phyloP scores from a whole-genome alignment of 92 coral and sea anemone species.

The Chrysogorgia sp. region DNA sequence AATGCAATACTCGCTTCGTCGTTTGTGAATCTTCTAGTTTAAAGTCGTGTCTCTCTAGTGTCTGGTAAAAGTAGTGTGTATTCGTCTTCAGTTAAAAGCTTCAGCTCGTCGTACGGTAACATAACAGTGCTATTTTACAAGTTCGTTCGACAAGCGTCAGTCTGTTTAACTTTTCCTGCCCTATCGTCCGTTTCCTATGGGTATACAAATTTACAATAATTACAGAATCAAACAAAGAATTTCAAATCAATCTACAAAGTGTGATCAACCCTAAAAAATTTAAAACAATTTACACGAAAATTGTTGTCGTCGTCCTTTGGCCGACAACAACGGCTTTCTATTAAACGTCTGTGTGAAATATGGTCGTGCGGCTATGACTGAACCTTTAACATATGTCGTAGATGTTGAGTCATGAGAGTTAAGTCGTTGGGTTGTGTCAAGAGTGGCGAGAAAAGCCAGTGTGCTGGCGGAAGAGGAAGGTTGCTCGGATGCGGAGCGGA shows the following conservation, averaged over 20 bases:
- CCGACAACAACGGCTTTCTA: background rate
- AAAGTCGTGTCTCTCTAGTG: too few relatives aligned
- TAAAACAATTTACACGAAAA: constrained; percentile 13
- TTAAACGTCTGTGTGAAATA: constrained; percentile 2
- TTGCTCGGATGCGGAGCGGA: constrained; percentile 46
- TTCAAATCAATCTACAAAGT: constrained; percentile 23
- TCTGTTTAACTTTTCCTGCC: background rate
- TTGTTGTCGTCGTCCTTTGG: background rate
- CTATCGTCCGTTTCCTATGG: background rate
- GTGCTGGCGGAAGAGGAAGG: constrained; percentile 38
- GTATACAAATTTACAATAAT: constrained; percentile 13
- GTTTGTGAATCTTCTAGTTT: too few relatives aligned
- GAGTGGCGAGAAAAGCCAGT: constrained; percentile 32
- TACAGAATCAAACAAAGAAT: constrained; percentile 2
- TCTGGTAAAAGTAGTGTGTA: background rate
- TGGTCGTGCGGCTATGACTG: constrained; percentile 20
- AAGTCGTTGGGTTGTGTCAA: constrained; percentile 9
- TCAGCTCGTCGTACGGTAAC: too few relatives aligned
- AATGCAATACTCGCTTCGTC: constrained; percentile 17
- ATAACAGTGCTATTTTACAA: too few relatives aligned
- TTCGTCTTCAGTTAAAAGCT: background rate
- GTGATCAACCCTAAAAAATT: constrained; percentile 12
- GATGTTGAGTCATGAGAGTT: constrained; percentile 28
- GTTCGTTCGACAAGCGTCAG: too few relatives aligned
- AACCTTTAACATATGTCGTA: constrained; percentile 40